Evolutionary conservation across 2,113 vertebrate species (phyloP).

Genomic region (Alethe diademata): DNA sequence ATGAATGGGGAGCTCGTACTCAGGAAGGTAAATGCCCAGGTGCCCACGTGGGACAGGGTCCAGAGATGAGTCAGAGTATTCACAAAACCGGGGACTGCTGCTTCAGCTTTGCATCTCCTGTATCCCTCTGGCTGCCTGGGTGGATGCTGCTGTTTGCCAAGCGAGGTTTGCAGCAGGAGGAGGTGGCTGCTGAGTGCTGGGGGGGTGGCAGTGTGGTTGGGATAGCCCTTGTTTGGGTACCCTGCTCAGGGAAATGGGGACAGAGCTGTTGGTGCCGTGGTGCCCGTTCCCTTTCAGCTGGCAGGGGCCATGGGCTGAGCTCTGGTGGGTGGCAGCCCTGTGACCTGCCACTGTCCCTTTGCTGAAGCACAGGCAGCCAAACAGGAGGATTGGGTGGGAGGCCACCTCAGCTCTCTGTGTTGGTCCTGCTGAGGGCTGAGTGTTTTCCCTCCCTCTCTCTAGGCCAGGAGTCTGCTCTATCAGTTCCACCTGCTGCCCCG

Average conservation of each 20-base stretch:
- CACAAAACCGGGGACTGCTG: neutral
- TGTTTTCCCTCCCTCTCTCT: neutral
- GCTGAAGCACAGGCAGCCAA: neutral
- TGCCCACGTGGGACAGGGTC: neutral
- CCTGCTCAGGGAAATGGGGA: neutral
- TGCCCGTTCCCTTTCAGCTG: fast-evolving
- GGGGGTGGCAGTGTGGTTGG: neutral
- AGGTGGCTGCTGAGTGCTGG: neutral
- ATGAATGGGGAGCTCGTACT: slow-evolving; percentile 97
- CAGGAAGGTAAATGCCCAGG: slow-evolving; percentile 82
- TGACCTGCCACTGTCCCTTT: neutral
- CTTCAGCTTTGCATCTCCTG: neutral
- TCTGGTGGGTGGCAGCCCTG: neutral
- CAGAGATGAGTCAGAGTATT: neutral
- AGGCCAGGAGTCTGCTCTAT: slow-evolving; percentile 95
- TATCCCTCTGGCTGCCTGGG: neutral
- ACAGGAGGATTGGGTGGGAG: neutral
- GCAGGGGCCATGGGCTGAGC: neutral
- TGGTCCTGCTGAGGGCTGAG: neutral
- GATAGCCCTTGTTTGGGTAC: neutral
- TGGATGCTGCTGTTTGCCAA: neutral
- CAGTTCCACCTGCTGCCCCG: slow-evolving; percentile 93
- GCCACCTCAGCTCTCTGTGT: fast-evolving
- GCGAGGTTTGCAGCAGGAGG: neutral
- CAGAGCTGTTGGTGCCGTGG: fast-evolving